Percentiles rank a stretch among this genome's conserved stretches.
Evolutionary conservation across 2,888 invertebrate species (phyloP).

Genomic region (Xestia c-nigrum): DNA sequence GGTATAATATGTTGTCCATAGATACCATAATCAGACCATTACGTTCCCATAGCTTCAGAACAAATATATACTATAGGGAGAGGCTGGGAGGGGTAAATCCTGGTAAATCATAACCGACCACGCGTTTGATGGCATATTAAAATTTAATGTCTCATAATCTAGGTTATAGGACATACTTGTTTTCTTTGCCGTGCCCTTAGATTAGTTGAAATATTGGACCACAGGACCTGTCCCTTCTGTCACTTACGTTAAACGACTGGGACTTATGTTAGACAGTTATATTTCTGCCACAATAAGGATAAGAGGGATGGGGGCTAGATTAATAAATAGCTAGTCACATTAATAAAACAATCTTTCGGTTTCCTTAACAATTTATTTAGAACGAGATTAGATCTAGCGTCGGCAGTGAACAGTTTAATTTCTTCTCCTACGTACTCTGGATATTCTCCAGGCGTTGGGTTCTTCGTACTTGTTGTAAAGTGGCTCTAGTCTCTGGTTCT

Average conservation of each 20-base stretch:
- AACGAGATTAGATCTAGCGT: conserved; percentile 25
- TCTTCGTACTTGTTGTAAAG: conserved; percentile 99
- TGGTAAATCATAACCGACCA: neutral
- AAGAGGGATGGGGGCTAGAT: too few relatives aligned
- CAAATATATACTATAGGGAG: too few relatives aligned
- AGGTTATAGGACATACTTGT: neutral
- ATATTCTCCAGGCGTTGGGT: conserved; percentile 99
- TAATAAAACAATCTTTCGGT: conserved; percentile 10
- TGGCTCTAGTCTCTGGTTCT: conserved; percentile 99
- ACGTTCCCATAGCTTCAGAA: neutral
- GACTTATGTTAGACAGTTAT: neutral
- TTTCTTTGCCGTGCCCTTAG: neutral
- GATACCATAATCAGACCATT: neutral
- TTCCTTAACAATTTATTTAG: conserved; percentile 39
- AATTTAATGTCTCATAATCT: neutral
- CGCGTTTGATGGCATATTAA: neutral
- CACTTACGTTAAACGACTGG: too few relatives aligned
- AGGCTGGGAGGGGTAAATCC: too few relatives aligned
- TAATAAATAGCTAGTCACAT: neutral
- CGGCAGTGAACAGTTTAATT: conserved; percentile 90
- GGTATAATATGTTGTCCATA: neutral
- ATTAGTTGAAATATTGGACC: neutral
- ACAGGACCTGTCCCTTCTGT: too few relatives aligned
- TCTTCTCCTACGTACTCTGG: conserved; percentile 95
- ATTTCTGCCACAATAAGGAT: neutral